phyloP scores from a whole-genome alignment of 2,113 vertebrate species.

The Sus scrofa region T2T-Sscrofa CM000819.6:112012001-112012500 shows the following conservation, averaged over 20 bases:
- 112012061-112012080: not conserved
- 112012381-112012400: not conserved
- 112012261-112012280: not conserved
- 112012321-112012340: not conserved
- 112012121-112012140: not conserved
- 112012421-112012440: not conserved
- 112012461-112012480: not conserved
- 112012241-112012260: not conserved
- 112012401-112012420: not conserved
- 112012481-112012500: fast-evolving
- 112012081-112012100: not conserved
- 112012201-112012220: not conserved
- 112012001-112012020: not conserved
- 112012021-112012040: not conserved
- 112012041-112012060: not conserved
- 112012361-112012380: not conserved
- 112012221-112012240: not conserved
- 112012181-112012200: not conserved
- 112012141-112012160: not conserved
- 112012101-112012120: not conserved
- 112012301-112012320: not conserved
- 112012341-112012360: not conserved
- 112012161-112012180: not conserved
- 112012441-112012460: not conserved
- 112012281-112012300: not conserved